A percentile compares a stretch with the other conserved stretches of the same genome.
Evolutionary conservation across 2,113 vertebrate species (phyloP).

Genomic region (Lasiurus borealis): DNA sequence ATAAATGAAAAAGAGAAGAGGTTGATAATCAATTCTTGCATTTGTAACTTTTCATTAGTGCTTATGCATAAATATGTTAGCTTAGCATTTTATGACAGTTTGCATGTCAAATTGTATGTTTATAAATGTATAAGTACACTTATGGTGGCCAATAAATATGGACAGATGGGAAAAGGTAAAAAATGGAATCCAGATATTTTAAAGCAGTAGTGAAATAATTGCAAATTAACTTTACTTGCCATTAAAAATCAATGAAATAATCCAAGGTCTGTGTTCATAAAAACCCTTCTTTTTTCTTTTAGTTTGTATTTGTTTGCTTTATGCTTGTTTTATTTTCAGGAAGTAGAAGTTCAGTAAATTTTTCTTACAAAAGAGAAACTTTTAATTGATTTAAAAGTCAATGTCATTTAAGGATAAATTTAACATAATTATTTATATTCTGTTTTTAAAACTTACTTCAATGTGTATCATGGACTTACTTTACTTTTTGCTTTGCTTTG

Average conservation of each 20-base stretch:
- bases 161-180: neutral
- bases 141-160: neutral
- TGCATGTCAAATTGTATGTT: neutral
- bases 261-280: neutral
- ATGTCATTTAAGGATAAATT: neutral
- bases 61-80: neutral
- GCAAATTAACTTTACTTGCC: conserved; percentile 27
- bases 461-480: neutral
- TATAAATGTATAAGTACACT: neutral
- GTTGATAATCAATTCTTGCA: neutral
- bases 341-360: neutral
- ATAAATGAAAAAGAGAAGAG: conserved; percentile 12
- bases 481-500: no score
- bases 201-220: neutral
- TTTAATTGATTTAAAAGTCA: neutral
- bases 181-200: neutral
- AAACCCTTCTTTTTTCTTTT: neutral
- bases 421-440: neutral
- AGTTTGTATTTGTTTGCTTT: neutral
- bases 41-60: neutral
- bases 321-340: neutral
- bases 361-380: neutral
- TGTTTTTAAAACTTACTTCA: neutral
- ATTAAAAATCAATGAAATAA: conserved; percentile 26
- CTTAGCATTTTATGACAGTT: neutral